phyloP scores from a whole-genome alignment of 2,797 vertebrate genomes.

The Ctenochaetus hawaiiensis region DNA sequence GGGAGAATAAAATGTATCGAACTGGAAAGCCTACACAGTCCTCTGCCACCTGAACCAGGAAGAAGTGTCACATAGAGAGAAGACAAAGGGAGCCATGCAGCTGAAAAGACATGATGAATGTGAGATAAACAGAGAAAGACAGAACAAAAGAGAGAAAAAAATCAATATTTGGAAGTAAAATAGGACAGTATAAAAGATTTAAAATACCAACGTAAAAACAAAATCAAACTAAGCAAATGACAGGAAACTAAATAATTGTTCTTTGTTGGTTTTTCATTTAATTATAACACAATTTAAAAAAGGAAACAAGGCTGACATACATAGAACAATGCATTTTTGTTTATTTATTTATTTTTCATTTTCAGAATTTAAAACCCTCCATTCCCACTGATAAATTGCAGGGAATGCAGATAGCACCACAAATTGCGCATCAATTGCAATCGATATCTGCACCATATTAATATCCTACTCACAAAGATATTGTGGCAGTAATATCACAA shows the following conservation, averaged over 20 bases:
- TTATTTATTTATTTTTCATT: background rate
- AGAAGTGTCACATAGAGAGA: slow-evolving; percentile 17
- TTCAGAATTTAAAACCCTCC: background rate
- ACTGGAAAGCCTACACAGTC: slow-evolving; percentile 37
- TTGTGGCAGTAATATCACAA: no score
- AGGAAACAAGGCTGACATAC: background rate
- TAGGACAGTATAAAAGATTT: background rate
- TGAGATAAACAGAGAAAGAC: background rate
- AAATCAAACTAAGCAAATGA: background rate
- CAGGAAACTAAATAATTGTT: background rate
- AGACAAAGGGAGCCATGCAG: background rate
- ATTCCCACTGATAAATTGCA: no score
- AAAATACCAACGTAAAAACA: background rate
- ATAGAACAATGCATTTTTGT: background rate
- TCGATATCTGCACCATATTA: no score
- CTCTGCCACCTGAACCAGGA: slow-evolving; percentile 44
- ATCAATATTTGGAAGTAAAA: background rate
- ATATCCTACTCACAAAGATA: no score
- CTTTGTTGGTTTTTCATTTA: background rate
- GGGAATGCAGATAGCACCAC: no score
- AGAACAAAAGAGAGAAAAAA: background rate
- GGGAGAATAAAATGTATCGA: slow-evolving; percentile 15
- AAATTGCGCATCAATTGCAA: no score
- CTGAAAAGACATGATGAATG: slow-evolving; percentile 3
- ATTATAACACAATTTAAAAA: background rate